Base-by-base conservation (phyloP, 2,888 invertebrate species). In the Lepidochitona cinerea region DNA sequence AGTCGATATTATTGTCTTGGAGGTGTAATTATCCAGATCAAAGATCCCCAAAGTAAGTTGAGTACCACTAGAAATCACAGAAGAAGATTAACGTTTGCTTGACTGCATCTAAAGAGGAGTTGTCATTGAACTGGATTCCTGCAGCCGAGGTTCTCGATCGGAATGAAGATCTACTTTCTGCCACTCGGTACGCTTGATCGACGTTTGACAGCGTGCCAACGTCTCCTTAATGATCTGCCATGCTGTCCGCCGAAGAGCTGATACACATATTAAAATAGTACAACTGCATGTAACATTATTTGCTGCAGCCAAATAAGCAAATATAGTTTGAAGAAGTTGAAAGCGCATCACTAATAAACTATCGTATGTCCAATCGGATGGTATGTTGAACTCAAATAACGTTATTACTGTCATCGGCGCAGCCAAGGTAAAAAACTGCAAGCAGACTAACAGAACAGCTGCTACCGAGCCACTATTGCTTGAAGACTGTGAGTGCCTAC, bases 51-150 rank as follows among this genome's bases (percentile, higher is more conserved):
- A n/a, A n/a, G n/a, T n/a, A n/a, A n/a, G n/a, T n/a, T n/a, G n/a
- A n/a, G n/a, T n/a, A n/a, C n/a, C n/a, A n/a, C n/a, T n/a, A n/a
- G n/a, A n/a, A n/a, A n/a, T n/a, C n/a, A n/a, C n/a, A n/a, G n/a
- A n/a, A n/a, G n/a, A n/a, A n/a, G n/a, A n/a, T n/a, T n/a, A n/a
- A n/a, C n/a, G n/a, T n/a, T n/a, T n/a, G n/a, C n/a, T n/a, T n/a
- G n/a, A n/a, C n/a, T n/a, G n/a, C n/a, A n/a, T n/a, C 32, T 59
- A 59, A 59, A 59, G 59, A 14, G 59, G 59, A 14, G 59, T 59
- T 59, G 59, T 59, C 59, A 59, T 59, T 32, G 59, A 29, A 59
- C 59, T 29, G 32, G 59, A 59, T 14, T 59, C 59, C 26, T 23
- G 26, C 29, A 32, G 23, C 32, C 29, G 23, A 14, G 59, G 59